Conservation (phyloP, 2,888 invertebrate genomes). For the Cheilosia variabilis region DNA sequence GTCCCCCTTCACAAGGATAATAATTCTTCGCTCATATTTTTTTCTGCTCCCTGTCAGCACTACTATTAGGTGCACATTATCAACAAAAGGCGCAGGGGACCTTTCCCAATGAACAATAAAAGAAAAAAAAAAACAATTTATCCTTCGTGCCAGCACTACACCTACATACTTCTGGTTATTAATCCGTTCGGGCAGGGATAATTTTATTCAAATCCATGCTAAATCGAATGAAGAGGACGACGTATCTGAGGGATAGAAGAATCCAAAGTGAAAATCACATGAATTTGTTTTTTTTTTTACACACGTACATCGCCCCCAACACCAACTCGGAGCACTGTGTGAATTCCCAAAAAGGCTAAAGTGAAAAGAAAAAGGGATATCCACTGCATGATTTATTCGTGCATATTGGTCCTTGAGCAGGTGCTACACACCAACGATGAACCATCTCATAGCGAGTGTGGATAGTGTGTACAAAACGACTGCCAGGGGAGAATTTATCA, state of each 20-base stretch:
- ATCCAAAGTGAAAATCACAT: conserved; percentile 63
- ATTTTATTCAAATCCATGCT: conserved; percentile 73
- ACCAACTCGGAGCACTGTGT: conserved; percentile 15
- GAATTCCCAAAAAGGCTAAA: conserved; percentile 37
- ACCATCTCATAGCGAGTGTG: background rate
- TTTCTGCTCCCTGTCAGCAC: conserved; percentile 45
- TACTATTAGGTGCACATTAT: conserved; percentile 61
- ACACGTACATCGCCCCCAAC: too few relatives aligned
- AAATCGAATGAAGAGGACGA: conserved; percentile 48
- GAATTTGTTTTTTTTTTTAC: conserved; percentile 16
- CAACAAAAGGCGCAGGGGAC: conserved; percentile 62
- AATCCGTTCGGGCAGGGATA: conserved; percentile 61
- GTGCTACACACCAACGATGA: conserved; percentile 47
- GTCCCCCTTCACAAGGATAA: conserved; percentile 34
- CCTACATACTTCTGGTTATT: conserved; percentile 31
- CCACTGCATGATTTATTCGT: conserved; percentile 73
- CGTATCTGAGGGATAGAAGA: conserved; percentile 21
- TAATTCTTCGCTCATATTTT: conserved; percentile 38
- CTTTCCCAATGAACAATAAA: conserved; percentile 17
- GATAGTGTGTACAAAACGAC: conserved; percentile 65
- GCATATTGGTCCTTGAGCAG: conserved; percentile 72
- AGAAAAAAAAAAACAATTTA: conserved; percentile 10
- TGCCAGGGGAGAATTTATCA: conserved; percentile 73
- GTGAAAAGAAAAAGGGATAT: conserved; percentile 61
- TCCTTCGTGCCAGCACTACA: conserved; percentile 11